Base-by-base conservation (phyloP, 2,888 invertebrate genomes). In the Lampropteryx suffumata region DNA sequence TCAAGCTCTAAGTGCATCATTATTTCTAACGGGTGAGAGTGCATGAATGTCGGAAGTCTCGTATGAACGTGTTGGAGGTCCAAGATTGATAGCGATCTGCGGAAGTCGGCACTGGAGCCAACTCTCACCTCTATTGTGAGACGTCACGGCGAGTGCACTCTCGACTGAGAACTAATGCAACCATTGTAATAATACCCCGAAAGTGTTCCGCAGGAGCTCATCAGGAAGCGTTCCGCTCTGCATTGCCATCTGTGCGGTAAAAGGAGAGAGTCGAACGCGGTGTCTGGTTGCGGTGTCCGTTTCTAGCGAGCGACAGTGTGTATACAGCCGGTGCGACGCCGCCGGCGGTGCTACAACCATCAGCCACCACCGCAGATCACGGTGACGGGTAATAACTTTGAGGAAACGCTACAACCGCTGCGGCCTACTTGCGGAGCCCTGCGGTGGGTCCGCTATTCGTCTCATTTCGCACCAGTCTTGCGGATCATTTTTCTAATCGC, bases 211-310 rank as follows among this genome's bases (percentile, higher is more conserved):
- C 73, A 69, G 78, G 76, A 74, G 63, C 61, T 68, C 69, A 79
- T 69, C 67, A 84, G 88, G 87, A 89, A 89, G 73, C 82, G 87
- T 88, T 89, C 83, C 87, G 88, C 84, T 86, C 76, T 82, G 84
- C 80, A 81, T 83, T 86, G 76, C 75, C 70, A 79, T 79, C 73
- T 68, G 70, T 74, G 74, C 58, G 73, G 80, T 76, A 78, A 82
- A 74, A 77, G 79, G 84, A 84, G 89, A 87, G 86, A 88, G 87
- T 79, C 69, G 76, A 74, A 74, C 72, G 64, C 66, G 67, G 69
- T 75, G 73, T 86, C 75, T 65, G 57, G 76, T 88, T 85, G 76
- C 86, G 47, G 85, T 82, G 73, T 84, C 82, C 69, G 79, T 77
- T 83, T 77, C 84, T 70, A 71, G 68, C 77, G 24, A 24, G 17